Percentiles rank a stretch among this genome's conserved stretches.
Evolutionary conservation across 2,113 vertebrate genomes (phyloP).

Genomic region (Tachuris rubrigastra): DNA sequence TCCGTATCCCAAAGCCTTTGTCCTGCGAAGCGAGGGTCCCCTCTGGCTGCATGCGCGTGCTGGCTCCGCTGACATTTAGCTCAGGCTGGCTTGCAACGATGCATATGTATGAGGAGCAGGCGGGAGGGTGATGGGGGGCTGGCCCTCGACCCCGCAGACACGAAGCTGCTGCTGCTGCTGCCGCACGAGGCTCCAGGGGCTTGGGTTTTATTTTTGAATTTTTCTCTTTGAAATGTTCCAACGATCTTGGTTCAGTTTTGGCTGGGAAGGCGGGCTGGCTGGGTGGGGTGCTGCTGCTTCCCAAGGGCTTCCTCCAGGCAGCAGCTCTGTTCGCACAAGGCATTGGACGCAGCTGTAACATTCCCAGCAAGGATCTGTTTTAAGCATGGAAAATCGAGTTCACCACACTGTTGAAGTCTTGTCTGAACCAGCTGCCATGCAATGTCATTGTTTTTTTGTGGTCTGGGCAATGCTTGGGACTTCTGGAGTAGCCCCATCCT

Average conservation of each 20-base stretch:
- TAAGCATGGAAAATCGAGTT: neutral
- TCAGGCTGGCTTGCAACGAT: neutral
- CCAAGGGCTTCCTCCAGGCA: neutral
- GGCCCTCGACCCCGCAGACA: neutral
- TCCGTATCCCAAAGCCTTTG: neutral
- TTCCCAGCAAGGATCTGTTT: neutral
- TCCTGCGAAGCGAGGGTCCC: neutral
- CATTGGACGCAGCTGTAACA: neutral
- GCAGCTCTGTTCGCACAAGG: neutral
- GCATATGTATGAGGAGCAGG: neutral
- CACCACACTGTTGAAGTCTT: neutral
- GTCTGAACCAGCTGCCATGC: neutral
- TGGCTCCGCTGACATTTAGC: neutral
- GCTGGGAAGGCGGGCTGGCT: neutral
- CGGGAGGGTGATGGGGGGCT: neutral
- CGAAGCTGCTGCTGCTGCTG: neutral
- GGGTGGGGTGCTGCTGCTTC: neutral
- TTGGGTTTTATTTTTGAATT: neutral
- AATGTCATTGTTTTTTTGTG: accelerated
- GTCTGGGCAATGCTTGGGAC: neutral
- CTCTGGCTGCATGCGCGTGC: accelerated
- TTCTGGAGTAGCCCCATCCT: neutral
- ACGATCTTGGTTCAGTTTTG: neutral
- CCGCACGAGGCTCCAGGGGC: neutral
- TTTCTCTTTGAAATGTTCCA: neutral